Conservation (phyloP, 2,113 vertebrate species). For the Pluvianellus socialis region DNA sequence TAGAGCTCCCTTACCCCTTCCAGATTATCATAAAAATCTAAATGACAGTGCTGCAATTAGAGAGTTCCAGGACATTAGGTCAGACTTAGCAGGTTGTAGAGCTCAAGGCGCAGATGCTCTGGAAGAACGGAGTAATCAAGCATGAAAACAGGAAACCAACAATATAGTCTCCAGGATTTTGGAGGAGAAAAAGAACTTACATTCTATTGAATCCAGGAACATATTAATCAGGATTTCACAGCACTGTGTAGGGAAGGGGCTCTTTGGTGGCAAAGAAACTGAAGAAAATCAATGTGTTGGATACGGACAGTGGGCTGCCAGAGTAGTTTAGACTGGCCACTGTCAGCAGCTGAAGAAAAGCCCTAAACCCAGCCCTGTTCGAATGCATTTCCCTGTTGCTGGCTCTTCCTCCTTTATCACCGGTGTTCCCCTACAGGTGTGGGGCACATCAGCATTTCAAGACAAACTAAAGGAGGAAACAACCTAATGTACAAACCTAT, state of each 20-base stretch:
- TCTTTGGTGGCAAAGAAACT: neutral
- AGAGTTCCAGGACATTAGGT: slow-evolving; percentile 10
- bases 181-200: neutral
- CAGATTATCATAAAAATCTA: neutral
- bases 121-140: neutral
- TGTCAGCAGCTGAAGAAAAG: neutral
- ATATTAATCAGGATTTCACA: neutral
- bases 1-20: neutral
- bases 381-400: neutral
- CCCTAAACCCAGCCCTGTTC: fast-evolving
- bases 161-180: neutral
- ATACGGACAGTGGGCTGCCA: neutral
- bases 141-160: neutral
- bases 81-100: neutral
- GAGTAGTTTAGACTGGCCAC: neutral
- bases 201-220: neutral
- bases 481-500: neutral
- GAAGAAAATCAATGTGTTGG: neutral
- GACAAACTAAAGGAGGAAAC: neutral
- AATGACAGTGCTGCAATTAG: neutral
- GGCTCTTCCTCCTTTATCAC: neutral
- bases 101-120: slow-evolving; percentile 26
- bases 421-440: too few relatives aligned
- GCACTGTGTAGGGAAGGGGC: neutral
- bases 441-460: neutral